Conservation (phyloP, 2,113 vertebrate genomes). For the Zosterops japonicus region DNA sequence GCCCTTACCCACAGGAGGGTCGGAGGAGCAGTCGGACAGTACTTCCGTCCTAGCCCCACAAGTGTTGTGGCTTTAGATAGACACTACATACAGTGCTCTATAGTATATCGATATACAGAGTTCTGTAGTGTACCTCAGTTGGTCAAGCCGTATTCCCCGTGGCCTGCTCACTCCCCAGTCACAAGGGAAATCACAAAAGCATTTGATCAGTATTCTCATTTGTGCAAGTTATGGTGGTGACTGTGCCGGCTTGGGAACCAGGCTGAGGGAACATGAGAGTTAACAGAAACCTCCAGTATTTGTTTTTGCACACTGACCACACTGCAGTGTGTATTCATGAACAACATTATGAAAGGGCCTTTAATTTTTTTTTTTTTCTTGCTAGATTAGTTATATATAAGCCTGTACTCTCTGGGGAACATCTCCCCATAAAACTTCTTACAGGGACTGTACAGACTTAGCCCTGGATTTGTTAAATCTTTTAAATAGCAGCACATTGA, state of each 20-base stretch:
- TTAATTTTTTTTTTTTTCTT: neutral
- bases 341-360: neutral
- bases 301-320: neutral
- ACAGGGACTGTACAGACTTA: neutral
- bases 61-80: neutral
- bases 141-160: neutral
- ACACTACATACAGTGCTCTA: rapidly evolving
- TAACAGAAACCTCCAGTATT: too few species aligned
- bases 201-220: rapidly evolving
- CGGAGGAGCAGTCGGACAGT: rapidly evolving
- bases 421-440: neutral
- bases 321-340: neutral
- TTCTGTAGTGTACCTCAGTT: neutral
- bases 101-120: neutral
- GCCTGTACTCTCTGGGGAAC: neutral
- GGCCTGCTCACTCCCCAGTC: rapidly evolving
- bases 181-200: neutral
- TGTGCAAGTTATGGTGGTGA: rapidly evolving
- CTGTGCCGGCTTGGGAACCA: neutral
- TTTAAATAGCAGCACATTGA: neutral
- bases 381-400: neutral
- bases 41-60: neutral
- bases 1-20: neutral
- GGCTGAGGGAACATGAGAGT: neutral
- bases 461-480: rapidly evolving